Base-by-base conservation (phyloP, 1,140 invertebrate species). In the Phthorimaea operculella region DNA sequence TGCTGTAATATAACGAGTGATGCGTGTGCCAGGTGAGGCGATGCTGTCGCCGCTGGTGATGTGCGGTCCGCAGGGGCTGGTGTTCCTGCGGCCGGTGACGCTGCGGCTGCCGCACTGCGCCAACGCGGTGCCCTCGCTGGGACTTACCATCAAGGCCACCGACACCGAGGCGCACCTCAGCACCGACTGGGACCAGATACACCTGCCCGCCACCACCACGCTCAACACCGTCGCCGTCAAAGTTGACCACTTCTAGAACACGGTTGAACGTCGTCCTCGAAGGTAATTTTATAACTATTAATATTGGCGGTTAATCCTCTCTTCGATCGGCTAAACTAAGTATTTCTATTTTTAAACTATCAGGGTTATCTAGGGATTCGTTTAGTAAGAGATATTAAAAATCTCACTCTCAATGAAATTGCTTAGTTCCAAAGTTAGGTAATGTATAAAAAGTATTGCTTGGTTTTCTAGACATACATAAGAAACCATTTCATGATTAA, bases 31-130 rank as follows among this genome's bases (percentile, higher is more conserved):
- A 96, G 96, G 95, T 90, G 95, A 97, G 89, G 93, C 93, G 42
- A 90, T 97, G 85, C 87, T 97, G 51, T 96, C 94, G 71, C 96
- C 96, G 45, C 87, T 98, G 62, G 95, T 98, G 64, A 96, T 98
- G 92, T 98, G 96, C 87, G 96, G 96, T 51, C 96, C 96, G 10
- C 93, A 95, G 86, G 96, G 96, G 54, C 89, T 96, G 54, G 90
- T 93, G 76, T 98, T 98, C 85, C 80, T 91, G 28, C 90, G 90
- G 66, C 94, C 96, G 15, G 94, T 98, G 60, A 95, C 96, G 72
- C 87, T 98, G 21, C 88, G 91, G 44, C 90, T 93, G 73, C 92
- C 92, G 59, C 92, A 93, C 74, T 91, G 90, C 79, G 90, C 90
- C 57, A 91, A 91, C 70, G 90, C 90, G 10, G 89, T 92, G 16